A percentile compares a stretch with the other conserved stretches of the same genome.
phyloP scores from a whole-genome alignment of 2,113 vertebrate species.

The Cepphus grylle region DNA sequence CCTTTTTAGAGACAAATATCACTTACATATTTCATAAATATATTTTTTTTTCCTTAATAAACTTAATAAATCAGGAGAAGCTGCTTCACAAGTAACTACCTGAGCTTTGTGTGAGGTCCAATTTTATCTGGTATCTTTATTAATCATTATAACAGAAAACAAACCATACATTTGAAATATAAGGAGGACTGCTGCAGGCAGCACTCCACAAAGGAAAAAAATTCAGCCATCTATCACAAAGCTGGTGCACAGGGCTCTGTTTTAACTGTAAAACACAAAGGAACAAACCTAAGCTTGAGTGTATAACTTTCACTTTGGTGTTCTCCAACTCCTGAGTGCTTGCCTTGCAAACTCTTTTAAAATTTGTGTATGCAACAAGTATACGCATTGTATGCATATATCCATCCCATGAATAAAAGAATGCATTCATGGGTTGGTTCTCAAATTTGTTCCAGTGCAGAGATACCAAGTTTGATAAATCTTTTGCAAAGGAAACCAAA shows the following conservation, averaged over 20 bases:
- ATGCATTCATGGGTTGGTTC: neutral
- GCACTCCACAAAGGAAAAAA: neutral
- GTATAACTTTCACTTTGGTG: neutral
- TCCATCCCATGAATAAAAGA: neutral
- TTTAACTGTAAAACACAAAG: neutral
- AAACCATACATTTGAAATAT: neutral
- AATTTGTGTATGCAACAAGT: neutral
- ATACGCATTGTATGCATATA: neutral
- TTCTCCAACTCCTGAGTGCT: neutral
- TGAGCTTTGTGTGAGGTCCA: neutral
- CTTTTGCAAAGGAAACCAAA: neutral
- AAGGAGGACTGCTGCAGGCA: neutral
- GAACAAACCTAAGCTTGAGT: neutral
- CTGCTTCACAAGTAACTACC: neutral
- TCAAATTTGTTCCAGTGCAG: neutral
- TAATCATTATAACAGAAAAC: neutral
- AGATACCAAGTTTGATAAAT: neutral
- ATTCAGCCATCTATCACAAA: neutral
- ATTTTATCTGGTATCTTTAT: neutral
- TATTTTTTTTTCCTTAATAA: neutral
- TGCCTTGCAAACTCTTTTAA: neutral
- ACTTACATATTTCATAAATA: neutral
- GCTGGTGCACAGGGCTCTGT: neutral
- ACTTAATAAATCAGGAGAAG: neutral
- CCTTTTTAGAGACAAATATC: neutral